Evolutionary conservation across 53 echinoderm and acorn worm species (phyloP).

Genomic region (Echinarachnius parma): DNA sequence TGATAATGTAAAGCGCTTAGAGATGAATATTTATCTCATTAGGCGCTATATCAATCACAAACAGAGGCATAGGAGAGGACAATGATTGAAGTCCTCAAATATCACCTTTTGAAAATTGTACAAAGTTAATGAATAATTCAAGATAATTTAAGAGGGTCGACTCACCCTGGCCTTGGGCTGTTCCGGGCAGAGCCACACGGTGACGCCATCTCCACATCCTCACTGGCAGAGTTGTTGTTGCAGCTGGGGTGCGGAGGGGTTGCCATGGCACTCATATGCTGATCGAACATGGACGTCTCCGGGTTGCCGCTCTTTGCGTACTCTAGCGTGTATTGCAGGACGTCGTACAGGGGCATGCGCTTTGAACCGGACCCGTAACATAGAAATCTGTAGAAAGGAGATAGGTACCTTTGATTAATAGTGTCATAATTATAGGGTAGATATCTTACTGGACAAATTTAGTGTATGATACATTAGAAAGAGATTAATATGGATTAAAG

Average conservation of each 20-base stretch:
- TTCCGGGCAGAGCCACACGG: slow-evolving; percentile 61
- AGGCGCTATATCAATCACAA: too few relatives aligned
- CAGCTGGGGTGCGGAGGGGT: slow-evolving; percentile 22
- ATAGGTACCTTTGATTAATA: too few relatives aligned
- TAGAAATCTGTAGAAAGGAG: slow-evolving; percentile 85
- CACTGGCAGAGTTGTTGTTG: slow-evolving; percentile 56
- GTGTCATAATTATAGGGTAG: too few relatives aligned
- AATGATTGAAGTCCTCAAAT: too few relatives aligned
- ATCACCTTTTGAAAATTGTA: too few relatives aligned
- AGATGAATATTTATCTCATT: too few relatives aligned
- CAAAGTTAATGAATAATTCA: too few relatives aligned
- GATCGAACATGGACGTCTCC: slow-evolving; percentile 1
- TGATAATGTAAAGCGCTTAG: too few relatives aligned
- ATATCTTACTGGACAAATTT: too few relatives aligned
- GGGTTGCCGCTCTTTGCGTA: slow-evolving; percentile 89
- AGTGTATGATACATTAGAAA: too few relatives aligned
- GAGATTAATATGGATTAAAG: too few relatives aligned
- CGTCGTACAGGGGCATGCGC: slow-evolving; percentile 89
- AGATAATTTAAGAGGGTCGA: not conserved
- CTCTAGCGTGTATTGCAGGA: slow-evolving; percentile 89
- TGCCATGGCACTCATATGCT: not conserved
- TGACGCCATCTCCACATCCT: slow-evolving; percentile 89
- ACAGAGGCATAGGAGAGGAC: too few relatives aligned
- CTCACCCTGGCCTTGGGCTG: slow-evolving; percentile 40
- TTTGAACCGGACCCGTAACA: slow-evolving; percentile 93